Evolutionary conservation across 2,113 vertebrate species (phyloP), one percentile per base, ranked within the genome.

Genomic region (Thalassarche chlororhynchos): DNA sequence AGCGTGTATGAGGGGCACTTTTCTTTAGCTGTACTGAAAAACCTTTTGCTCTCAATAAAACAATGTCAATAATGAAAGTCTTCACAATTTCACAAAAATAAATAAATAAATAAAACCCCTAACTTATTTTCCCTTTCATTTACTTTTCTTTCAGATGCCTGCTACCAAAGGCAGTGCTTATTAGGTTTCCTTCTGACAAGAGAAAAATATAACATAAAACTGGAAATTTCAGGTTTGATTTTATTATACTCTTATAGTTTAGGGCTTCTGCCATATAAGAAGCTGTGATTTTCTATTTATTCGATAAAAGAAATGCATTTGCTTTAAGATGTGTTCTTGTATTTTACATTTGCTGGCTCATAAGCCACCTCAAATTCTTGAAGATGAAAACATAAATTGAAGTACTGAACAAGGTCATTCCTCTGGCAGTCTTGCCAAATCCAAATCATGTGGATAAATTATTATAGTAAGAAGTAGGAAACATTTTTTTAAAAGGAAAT

Each of bases 261-360:
- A 95, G 52, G 47, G 44, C 26, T 95, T 89, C 64, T 96, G 62
- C 40, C 58, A 68, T 78, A 95, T 84, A 95, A 91, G 57, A 96
- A 92, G 66, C 60, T 87, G 42, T 2, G 6, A 93, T 93, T 97
- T 97, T 92, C 70, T 57, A 93, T 96, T 96, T 94, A 89, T 87
- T 96, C 10, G 19, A 83, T 96, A 97, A 95, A 97, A 91, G 18
- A 88, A 95, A 96, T 89, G 52, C 71, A 96, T 96, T 94, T 95
- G 70, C 85, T 97, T 87, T 93, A 92, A 95, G 86, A 94, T 83
- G 25, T 81, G 58, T 75, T 95, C 94, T 79, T 51, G 14, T 92
- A 95, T 96, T 98, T 97, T 97, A 94, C 64, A 95, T 96, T 96
- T 93, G 46, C 80, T 87, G 64, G 70, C 80, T 97, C 80, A 94